Evolutionary conservation across 1,140 invertebrate genomes (phyloP).

Genomic region (Aphelinus atriplicis): DNA sequence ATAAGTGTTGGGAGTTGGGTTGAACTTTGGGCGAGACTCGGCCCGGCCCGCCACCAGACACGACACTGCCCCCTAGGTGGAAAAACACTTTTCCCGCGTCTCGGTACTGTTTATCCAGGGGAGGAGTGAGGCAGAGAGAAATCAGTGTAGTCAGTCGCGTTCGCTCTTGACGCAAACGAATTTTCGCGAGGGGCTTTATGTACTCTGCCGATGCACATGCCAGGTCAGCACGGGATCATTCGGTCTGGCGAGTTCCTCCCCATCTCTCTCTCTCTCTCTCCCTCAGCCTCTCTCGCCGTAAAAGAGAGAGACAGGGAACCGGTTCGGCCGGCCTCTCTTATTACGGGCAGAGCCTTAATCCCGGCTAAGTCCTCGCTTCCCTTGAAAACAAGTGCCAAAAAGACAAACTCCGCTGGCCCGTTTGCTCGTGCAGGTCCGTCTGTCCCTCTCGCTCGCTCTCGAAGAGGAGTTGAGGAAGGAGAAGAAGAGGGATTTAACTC

Average conservation of each 20-base stretch:
- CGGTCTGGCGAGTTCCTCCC: neutral
- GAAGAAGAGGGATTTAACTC: neutral
- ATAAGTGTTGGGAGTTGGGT: neutral
- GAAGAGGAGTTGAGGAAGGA: neutral
- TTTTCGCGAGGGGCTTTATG: slow-evolving; percentile 6
- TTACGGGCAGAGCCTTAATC: neutral
- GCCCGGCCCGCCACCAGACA: neutral
- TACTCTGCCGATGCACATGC: neutral
- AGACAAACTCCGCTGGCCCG: too few relatives aligned
- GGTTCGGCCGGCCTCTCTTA: slow-evolving; percentile 16
- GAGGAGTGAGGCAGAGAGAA: neutral
- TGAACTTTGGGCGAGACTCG: neutral
- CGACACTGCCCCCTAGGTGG: neutral
- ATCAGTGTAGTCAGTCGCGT: slow-evolving; percentile 7
- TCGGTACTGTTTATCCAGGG: too few relatives aligned
- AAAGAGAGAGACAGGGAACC: neutral
- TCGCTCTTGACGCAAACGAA: neutral
- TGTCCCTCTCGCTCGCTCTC: neutral
- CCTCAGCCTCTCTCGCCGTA: too few relatives aligned
- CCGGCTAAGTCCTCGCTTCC: slow-evolving; percentile 5
- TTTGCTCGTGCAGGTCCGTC: too few relatives aligned
- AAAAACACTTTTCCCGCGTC: neutral
- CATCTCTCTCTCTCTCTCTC: neutral
- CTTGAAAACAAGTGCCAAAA: neutral
- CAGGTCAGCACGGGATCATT: neutral